Conservation (phyloP, 2,888 invertebrate species). For the Euplexia lucipara region DNA sequence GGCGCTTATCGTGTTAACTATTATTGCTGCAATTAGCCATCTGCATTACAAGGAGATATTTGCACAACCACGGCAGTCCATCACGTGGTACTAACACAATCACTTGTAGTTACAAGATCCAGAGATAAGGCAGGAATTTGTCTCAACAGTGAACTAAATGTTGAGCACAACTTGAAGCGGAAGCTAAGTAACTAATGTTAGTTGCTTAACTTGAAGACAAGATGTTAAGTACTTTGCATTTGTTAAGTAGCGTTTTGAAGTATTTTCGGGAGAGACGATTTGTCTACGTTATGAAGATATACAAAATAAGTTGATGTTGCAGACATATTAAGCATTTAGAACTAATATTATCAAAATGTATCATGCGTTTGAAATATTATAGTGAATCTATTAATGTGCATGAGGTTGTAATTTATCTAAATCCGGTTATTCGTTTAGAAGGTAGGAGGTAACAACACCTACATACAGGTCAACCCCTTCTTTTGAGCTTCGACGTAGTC, state of each 20-base stretch:
- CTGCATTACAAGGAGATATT: constrained; percentile 5
- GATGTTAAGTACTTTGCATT: constrained; percentile 12
- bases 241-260: neutral
- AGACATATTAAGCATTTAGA: too few relatives aligned
- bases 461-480: too few relatives aligned
- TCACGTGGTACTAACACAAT: constrained; percentile 22
- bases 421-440: too few relatives aligned
- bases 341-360: too few relatives aligned
- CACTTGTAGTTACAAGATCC: constrained; percentile 35
- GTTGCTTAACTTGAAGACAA: constrained; percentile 15
- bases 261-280: neutral
- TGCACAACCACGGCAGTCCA: constrained; percentile 1
- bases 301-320: too few relatives aligned
- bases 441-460: too few relatives aligned
- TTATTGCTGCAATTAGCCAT: too few relatives aligned
- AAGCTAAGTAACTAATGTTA: constrained; percentile 32
- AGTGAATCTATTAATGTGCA: too few relatives aligned
- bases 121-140: constrained; percentile 58
- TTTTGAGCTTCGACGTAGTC: too few relatives aligned
- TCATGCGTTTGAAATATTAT: too few relatives aligned
- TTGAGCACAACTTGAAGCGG: constrained; percentile 32
- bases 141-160: constrained; percentile 40
- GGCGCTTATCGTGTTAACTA: too few relatives aligned
- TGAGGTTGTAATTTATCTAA: too few relatives aligned
- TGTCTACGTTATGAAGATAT: neutral